Conservation (phyloP, 2,797 vertebrate species). For the Spea hammondii region DNA sequence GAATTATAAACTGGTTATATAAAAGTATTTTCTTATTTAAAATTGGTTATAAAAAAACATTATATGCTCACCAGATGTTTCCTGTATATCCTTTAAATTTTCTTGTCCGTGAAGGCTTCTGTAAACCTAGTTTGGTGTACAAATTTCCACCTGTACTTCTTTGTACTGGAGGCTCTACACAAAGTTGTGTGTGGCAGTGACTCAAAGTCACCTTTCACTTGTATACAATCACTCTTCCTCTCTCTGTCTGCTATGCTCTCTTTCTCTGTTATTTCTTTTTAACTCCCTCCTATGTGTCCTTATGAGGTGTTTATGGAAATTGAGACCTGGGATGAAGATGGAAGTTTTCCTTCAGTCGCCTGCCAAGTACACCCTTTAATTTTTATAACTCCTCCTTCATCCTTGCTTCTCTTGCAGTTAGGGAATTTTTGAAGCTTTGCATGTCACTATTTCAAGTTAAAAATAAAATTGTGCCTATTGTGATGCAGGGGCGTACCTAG, state of each 20-base stretch:
- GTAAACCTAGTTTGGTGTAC: neutral
- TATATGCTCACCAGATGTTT: constrained; percentile 31
- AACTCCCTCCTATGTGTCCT: constrained; percentile 26
- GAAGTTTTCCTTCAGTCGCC: constrained; percentile 32
- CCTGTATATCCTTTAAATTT: neutral
- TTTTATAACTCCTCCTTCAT: constrained; percentile 13
- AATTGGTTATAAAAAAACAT: neutral
- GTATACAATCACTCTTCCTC: neutral
- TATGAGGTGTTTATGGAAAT: constrained; percentile 44
- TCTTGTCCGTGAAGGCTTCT: neutral
- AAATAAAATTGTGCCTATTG: too few species aligned
- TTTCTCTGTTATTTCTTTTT: constrained; percentile 23
- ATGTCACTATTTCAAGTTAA: neutral
- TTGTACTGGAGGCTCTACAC: constrained; percentile 10
- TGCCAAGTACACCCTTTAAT: constrained; percentile 48
- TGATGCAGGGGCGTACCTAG: too few species aligned
- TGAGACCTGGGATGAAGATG: constrained; percentile 37
- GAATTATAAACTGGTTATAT: too few species aligned
- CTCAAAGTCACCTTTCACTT: neutral
- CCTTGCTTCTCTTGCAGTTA: constrained; percentile 25
- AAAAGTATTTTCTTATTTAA: too few species aligned
- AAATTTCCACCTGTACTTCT: neutral
- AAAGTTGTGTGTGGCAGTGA: neutral
- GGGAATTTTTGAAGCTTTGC: constrained; percentile 1
- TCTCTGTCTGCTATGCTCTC: neutral